Percentiles rank a stretch among this genome's conserved stretches.
These are phyloP conservation scores for Acanthurus leucopareius DNA, from an alignment of 2,797 vertebrate species.

Conservation along the genomic window DNA sequence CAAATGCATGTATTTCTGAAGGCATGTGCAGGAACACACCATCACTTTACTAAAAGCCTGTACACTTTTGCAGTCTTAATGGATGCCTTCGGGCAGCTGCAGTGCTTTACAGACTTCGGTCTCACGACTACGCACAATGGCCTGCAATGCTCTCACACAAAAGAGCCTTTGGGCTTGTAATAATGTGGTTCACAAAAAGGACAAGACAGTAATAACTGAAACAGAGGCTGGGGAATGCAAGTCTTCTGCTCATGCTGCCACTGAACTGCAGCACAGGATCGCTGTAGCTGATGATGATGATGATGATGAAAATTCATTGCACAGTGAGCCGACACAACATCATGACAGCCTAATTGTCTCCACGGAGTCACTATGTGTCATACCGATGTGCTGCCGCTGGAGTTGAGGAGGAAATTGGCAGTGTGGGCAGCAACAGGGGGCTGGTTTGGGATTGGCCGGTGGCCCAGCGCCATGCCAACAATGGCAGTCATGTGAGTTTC, in stretches of 20 bases:
- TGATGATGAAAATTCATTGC: slow-evolving; percentile 2
- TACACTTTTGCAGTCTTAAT: slow-evolving; percentile 65
- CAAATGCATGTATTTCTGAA: neutral
- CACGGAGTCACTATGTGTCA: slow-evolving; percentile 21
- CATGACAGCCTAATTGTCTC: neutral
- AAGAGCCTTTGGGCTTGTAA: slow-evolving; percentile 52
- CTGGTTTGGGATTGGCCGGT: slow-evolving; percentile 94
- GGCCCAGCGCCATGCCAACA: slow-evolving; percentile 97
- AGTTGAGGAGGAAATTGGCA: slow-evolving; percentile 97
- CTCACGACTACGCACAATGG: slow-evolving; percentile 41
- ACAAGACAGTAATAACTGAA: slow-evolving; percentile 36
- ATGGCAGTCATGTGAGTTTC: slow-evolving; percentile 99
- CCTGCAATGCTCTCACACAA: slow-evolving; percentile 50
- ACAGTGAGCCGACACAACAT: neutral
- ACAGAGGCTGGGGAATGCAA: slow-evolving; percentile 26
- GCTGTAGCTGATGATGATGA: slow-evolving; percentile 5
- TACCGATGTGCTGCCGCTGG: slow-evolving; percentile 93
- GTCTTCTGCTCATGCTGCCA: slow-evolving; percentile 13
- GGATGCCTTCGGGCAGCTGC: slow-evolving; percentile 61
- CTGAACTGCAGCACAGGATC: neutral
- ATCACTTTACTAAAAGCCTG: slow-evolving; percentile 38
- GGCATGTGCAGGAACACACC: neutral
- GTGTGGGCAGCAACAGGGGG: slow-evolving; percentile 95
- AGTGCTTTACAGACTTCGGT: slow-evolving; percentile 27
- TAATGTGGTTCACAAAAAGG: slow-evolving; percentile 53